A percentile compares a stretch with the other conserved stretches of the same genome.
Evolutionary conservation across 2,113 vertebrate species (phyloP).

Genomic region (Coryphaenoides rupestris): DNA sequence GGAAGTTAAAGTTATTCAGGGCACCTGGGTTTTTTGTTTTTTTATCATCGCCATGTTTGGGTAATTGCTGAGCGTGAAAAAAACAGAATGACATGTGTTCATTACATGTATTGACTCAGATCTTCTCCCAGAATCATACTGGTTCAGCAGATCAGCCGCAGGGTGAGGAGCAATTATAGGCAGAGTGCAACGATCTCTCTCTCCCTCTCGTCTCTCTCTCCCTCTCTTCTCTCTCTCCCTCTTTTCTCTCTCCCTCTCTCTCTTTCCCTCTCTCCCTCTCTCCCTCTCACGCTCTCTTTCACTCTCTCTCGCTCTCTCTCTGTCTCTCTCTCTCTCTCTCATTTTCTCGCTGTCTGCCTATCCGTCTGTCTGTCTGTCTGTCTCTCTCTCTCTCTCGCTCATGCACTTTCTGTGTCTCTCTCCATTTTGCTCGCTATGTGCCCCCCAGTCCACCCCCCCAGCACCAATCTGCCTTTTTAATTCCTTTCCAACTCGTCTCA

Average conservation of each 20-base stretch:
- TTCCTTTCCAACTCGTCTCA: constrained; percentile 18
- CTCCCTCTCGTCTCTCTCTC: too few relatives aligned
- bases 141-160: background rate
- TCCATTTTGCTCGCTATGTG: too few relatives aligned
- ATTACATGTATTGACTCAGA: constrained; percentile 13
- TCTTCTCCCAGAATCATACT: background rate
- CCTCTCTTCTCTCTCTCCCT: too few relatives aligned
- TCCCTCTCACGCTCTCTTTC: too few relatives aligned
- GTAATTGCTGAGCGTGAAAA: constrained; percentile 17
- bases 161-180: background rate
- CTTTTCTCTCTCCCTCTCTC: too few relatives aligned
- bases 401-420: background rate
- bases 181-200: background rate
- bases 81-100: constrained; percentile 32
- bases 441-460: background rate
- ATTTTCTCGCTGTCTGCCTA: too few relatives aligned
- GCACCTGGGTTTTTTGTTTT: too few relatives aligned
- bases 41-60: background rate
- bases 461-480: constrained; percentile 12
- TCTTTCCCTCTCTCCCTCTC: too few relatives aligned
- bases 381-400: constrained; percentile 1
- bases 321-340: too few relatives aligned
- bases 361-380: background rate
- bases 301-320: background rate
- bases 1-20: too few relatives aligned